phyloP scores from a whole-genome alignment of 2,888 invertebrate genomes.

The Tipula unca region DNA sequence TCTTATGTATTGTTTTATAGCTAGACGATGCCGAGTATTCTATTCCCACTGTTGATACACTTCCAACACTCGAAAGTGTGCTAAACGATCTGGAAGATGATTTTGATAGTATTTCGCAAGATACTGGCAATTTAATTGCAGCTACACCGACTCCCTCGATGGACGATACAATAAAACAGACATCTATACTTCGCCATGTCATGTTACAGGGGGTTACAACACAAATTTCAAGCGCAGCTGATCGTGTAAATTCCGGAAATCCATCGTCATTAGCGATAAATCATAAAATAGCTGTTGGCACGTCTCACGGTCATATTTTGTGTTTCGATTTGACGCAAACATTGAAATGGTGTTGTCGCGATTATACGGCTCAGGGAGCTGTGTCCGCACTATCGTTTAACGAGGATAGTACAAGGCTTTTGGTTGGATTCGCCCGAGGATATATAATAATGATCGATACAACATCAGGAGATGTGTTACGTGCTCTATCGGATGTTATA shows the following conservation, averaged over 20 bases:
- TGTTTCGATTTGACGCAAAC: slow-evolving; percentile 82
- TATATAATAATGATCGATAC: slow-evolving; percentile 87
- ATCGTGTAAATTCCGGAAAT: slow-evolving; percentile 79
- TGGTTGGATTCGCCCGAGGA: slow-evolving; percentile 71
- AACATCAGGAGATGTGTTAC: slow-evolving; percentile 64
- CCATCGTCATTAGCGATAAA: slow-evolving; percentile 77
- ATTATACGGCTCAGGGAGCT: slow-evolving; percentile 60
- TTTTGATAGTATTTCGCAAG: slow-evolving; percentile 46
- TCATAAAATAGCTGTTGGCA: slow-evolving; percentile 82
- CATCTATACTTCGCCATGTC: slow-evolving; percentile 65
- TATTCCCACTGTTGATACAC: slow-evolving; percentile 63
- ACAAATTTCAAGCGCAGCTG: slow-evolving; percentile 78
- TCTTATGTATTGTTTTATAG: slow-evolving; percentile 42
- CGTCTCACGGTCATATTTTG: slow-evolving; percentile 84
- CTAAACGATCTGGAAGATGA: slow-evolving; percentile 64
- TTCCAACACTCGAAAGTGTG: slow-evolving; percentile 73
- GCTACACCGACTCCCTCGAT: slow-evolving; percentile 42
- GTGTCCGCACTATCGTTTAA: slow-evolving; percentile 81
- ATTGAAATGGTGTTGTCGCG: slow-evolving; percentile 73
- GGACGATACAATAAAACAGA: slow-evolving; percentile 40
- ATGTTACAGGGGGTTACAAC: slow-evolving; percentile 82
- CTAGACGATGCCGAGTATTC: slow-evolving; percentile 74
- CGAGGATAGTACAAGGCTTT: slow-evolving; percentile 72
- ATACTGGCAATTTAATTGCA: slow-evolving; percentile 35
- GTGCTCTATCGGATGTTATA: slow-evolving; percentile 69